Evolutionary conservation across 2,113 vertebrate genomes (phyloP), one percentile per base, ranked within the genome.

Genomic region (Microcebus jonahi): DNA sequence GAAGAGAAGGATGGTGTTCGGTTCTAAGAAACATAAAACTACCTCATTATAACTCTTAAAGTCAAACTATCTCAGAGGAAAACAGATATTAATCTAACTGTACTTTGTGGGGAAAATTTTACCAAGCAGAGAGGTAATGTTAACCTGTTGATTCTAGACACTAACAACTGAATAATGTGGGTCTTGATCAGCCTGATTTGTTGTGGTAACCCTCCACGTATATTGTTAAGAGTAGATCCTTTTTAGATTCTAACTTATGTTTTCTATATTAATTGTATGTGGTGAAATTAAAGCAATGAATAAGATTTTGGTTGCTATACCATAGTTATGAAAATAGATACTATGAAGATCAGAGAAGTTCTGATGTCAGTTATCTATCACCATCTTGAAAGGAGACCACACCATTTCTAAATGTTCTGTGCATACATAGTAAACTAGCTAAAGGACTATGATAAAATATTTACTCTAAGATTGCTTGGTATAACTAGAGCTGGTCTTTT

Each of bases 401-500:
- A 96, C 29, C 39, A 76, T 76, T 88, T 81, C 29, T 36, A 96
- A 95, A 97, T 73, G 63, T 34, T 91, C 14, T 91, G 81, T 55
- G 20, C 29, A 84, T 79, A 82, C 17, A 63, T 6, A 87, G 55
- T n/a, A 71, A 50, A 45, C n/a, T 34, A 86, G 17, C 39, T 48
- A 88, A 84, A 95, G 5, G n/a, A 80, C 20, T 27, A 31, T 25
- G 31, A 87, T 81, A 73, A 86, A 65, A 83, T 79, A 95, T 11
- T 92, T 83, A 86, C 14, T 63, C n/a, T 45, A 83, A 68, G 82
- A 70, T 11, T 77, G 14, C 18, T 48, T 80, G 82, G 8, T 63
- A 12, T 29, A 77, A 79, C 21, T 34, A 84, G 55, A 71, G 36
- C 59, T 61, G 36, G 42, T 86, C 21, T 31, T 76, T 79, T 94